Evolutionary conservation across 2,113 vertebrate genomes (phyloP), one percentile per base, ranked within the genome.

Genomic region (Diadophis punctatus): DNA sequence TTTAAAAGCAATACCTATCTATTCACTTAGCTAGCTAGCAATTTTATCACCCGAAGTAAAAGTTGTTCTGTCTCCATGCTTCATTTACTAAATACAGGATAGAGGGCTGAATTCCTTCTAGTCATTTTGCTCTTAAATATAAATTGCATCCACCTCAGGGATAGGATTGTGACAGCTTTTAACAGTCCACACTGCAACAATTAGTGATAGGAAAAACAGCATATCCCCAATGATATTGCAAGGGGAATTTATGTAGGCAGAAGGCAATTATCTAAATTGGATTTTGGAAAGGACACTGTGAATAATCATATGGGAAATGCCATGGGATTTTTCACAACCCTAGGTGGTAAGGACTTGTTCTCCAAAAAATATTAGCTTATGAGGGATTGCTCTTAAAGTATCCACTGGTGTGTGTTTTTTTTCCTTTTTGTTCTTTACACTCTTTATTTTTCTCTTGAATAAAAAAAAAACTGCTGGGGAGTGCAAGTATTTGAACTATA

Each of bases 201-300:
- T 94, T 94, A 91, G 90, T 95, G 96, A 95, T 95, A 96, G 95
- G 89, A 96, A 94, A 93, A 96, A 94, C 93, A 94, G 93, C 85
- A 94, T 85, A 95, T 94, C 94, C 88, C 95, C 92, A 53, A 94
- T 94, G 95, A 96, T 94, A 96, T 92, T 0, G 0, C 90, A 94
- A 93, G 93, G 95, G 94, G 85, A 97, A 96, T 97, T 97, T 96
- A 96, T 95, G 93, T 93, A 95, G 94, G 93, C 89, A 95, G 96
- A 96, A 96, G 94, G 94, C 95, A 97, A 96, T 96, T 96, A 96
- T 95, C 96, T 94, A 96, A 96, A 97, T 94, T 96, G 95, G 94
- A 94, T 96, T 96, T 96, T 96, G 94, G 95, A 95, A 96, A 95
- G 96, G 96, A 96, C 95, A 96, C 95, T 94, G 94, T 96, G 95